A percentile compares a stretch with the other conserved stretches of the same genome.
Evolutionary conservation across 2,113 vertebrate genomes (phyloP).

Genomic region (Procavia capensis): DNA sequence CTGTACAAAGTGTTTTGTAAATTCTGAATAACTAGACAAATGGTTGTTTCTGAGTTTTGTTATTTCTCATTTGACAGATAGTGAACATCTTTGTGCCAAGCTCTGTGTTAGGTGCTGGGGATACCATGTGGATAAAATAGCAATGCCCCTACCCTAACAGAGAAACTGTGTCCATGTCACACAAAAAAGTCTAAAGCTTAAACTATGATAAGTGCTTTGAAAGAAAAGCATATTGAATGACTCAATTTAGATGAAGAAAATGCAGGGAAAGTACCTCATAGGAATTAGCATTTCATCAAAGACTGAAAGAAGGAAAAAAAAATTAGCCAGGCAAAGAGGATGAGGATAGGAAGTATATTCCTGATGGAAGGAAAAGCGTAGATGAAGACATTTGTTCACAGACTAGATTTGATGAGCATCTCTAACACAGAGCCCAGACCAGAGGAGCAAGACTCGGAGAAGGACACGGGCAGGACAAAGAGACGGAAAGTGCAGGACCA

Average conservation of each 20-base stretch:
- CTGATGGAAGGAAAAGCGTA: not conserved
- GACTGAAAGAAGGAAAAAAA: not conserved
- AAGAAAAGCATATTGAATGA: constrained; percentile 20
- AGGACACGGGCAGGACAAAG: constrained; percentile 5
- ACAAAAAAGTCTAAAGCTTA: constrained; percentile 25
- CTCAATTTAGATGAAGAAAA: not conserved
- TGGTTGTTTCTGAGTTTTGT: not conserved
- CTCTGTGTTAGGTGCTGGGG: not conserved
- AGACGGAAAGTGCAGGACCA: constrained; percentile 24
- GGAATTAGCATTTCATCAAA: constrained; percentile 31
- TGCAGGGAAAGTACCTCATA: not conserved
- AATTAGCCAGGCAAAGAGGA: not conserved
- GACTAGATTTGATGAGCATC: constrained; percentile 38
- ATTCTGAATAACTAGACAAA: constrained; percentile 10
- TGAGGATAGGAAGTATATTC: constrained; percentile 4
- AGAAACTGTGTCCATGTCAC: not conserved
- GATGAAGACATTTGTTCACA: not conserved
- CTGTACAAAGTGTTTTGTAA: not conserved
- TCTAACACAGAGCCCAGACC: constrained; percentile 56
- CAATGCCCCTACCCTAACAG: not conserved
- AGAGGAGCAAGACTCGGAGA: constrained; percentile 36
- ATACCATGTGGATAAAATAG: constrained; percentile 20
- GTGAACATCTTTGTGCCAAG: not conserved
- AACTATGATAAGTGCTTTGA: constrained; percentile 15
- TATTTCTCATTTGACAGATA: not conserved